These are phyloP conservation scores for Microtus richardsoni DNA, from an alignment of 2,113 vertebrate species.

Conservation along the genomic window DNA sequence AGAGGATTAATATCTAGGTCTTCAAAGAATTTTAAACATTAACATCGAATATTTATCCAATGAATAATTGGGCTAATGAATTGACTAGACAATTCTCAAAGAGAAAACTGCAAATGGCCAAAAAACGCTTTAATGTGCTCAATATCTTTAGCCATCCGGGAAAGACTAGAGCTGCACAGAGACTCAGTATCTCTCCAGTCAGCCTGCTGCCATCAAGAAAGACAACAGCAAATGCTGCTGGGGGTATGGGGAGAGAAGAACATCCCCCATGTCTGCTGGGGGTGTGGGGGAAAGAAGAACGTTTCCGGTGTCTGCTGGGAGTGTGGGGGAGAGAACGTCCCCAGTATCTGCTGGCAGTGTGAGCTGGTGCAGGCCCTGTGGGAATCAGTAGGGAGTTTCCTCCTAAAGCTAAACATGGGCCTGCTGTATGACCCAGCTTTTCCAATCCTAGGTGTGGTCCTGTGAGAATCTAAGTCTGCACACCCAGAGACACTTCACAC, in stretches of 20 bases:
- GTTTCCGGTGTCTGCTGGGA: fast-evolving
- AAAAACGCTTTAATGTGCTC: background rate
- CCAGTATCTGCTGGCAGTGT: no score
- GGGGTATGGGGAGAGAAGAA: background rate
- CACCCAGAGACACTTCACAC: background rate
- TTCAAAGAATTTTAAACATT: background rate
- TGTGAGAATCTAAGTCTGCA: background rate
- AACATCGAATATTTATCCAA: background rate
- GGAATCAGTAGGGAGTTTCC: background rate
- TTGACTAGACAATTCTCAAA: background rate
- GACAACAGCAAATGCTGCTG: background rate
- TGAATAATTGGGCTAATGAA: background rate
- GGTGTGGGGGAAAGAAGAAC: background rate
- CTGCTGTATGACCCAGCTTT: background rate
- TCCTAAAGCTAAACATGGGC: no score
- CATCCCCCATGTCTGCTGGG: no score
- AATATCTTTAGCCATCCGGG: background rate
- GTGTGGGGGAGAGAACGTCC: no score
- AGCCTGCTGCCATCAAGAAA: background rate
- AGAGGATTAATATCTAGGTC: background rate
- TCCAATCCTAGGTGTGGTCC: no score
- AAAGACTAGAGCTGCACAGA: background rate
- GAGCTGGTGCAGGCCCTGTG: background rate
- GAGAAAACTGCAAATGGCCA: background rate
- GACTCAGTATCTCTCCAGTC: no score